Evolutionary conservation across 2,888 invertebrate species (phyloP).

Genomic region (Atethmia centrago): DNA sequence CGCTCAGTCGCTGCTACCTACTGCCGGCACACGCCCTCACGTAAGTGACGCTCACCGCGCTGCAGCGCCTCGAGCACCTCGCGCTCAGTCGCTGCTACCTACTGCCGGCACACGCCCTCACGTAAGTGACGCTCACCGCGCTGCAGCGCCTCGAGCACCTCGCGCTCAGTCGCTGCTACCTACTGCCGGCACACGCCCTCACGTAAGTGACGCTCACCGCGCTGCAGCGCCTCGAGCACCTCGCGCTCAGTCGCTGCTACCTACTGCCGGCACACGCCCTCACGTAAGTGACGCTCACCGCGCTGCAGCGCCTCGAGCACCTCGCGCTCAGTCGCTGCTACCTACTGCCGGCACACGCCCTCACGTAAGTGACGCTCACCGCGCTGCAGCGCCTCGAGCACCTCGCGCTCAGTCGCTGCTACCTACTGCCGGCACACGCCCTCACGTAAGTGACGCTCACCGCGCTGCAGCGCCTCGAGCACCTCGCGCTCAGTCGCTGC

Average conservation of each 20-base stretch:
- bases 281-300: conserved; percentile 75
- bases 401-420: too few species aligned
- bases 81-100: conserved; percentile 96
- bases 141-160: conserved; percentile 93
- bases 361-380: too few species aligned
- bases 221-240: conserved; percentile 92
- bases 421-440: too few species aligned
- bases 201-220: conserved; percentile 77
- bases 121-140: conserved; percentile 76
- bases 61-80: conserved; percentile 93
- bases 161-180: conserved; percentile 95
- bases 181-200: conserved; percentile 93
- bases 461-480: too few species aligned
- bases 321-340: too few species aligned
- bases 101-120: conserved; percentile 92
- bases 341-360: too few species aligned
- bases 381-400: too few species aligned
- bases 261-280: conserved; percentile 93
- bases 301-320: too few species aligned
- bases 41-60: conserved; percentile 73
- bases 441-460: too few species aligned
- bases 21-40: conserved; percentile 92
- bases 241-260: conserved; percentile 95
- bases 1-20: conserved; percentile 95
- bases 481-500: too few species aligned